phyloP scores from a whole-genome alignment of 2,113 vertebrate genomes.

The Onychostruthus taczanowskii region DNA sequence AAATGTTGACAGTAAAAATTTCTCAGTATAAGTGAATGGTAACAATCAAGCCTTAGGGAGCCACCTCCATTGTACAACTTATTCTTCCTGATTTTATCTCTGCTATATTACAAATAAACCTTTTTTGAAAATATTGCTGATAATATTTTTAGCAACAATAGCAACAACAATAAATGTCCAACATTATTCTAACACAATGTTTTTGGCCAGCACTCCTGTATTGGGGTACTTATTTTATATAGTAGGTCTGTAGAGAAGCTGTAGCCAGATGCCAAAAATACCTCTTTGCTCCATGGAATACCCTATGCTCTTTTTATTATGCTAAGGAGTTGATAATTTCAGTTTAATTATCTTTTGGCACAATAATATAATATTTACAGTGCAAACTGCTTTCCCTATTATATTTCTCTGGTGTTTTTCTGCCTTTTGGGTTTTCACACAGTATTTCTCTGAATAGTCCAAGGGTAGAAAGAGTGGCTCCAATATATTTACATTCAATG shows the following conservation, averaged over 20 bases:
- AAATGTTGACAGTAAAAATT: not conserved
- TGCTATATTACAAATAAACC: not conserved
- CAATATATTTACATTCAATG: not conserved
- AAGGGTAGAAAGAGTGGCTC: not conserved
- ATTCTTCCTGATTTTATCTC: not conserved
- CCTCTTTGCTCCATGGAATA: conserved; percentile 8
- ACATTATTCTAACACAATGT: not conserved
- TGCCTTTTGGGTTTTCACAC: not conserved
- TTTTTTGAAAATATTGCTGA: not conserved
- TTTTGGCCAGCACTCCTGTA: conserved; percentile 20
- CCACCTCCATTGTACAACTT: not conserved
- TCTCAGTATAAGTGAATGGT: not conserved
- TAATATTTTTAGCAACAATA: not conserved
- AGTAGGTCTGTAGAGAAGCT: not conserved
- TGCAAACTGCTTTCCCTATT: not conserved
- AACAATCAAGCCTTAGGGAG: not conserved
- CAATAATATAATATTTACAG: not conserved
- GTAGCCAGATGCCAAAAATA: conserved; percentile 14
- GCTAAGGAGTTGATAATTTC: conserved; percentile 5
- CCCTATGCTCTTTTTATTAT: conserved; percentile 19
- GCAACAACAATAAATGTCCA: not conserved
- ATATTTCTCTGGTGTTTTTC: conserved; percentile 16
- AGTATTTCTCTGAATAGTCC: not conserved
- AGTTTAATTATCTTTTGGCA: conserved; percentile 44
- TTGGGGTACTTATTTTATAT: not conserved